These are phyloP conservation scores for Phrynosoma platyrhinos DNA, from an alignment of 2,113 vertebrate species.

Conservation along the genomic window DNA sequence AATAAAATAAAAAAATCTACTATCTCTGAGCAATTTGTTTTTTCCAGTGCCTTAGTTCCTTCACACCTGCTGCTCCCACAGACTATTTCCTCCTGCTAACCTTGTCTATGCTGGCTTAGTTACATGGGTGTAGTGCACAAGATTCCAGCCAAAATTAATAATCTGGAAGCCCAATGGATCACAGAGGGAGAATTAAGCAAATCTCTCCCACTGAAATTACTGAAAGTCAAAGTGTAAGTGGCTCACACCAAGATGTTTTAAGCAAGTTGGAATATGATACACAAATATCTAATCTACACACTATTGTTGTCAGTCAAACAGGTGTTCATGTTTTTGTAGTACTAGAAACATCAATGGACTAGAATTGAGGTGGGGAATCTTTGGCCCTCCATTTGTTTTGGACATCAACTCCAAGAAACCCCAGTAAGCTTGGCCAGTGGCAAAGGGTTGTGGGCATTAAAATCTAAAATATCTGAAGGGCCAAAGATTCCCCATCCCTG, in stretches of 20 bases:
- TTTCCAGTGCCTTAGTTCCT: too few relatives aligned
- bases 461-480: neutral
- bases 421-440: neutral
- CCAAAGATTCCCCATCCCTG: neutral
- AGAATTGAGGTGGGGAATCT: neutral
- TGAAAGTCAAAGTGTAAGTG: neutral
- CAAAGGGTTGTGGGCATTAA: neutral
- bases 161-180: neutral
- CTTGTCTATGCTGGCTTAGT: too few relatives aligned
- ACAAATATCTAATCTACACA: neutral
- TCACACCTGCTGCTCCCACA: too few relatives aligned
- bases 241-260: neutral
- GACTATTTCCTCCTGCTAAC: too few relatives aligned
- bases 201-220: neutral
- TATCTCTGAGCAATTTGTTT: too few relatives aligned
- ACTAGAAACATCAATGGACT: neutral
- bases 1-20: too few relatives aligned
- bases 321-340: neutral
- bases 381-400: neutral
- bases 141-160: neutral
- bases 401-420: neutral
- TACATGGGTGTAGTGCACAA: too few relatives aligned
- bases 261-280: neutral
- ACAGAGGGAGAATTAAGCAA: neutral
- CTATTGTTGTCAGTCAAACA: neutral